Percentiles rank a stretch among this genome's conserved stretches.
Conservation (phyloP, 2,797 vertebrate species). For the Betta splendens region DNA sequence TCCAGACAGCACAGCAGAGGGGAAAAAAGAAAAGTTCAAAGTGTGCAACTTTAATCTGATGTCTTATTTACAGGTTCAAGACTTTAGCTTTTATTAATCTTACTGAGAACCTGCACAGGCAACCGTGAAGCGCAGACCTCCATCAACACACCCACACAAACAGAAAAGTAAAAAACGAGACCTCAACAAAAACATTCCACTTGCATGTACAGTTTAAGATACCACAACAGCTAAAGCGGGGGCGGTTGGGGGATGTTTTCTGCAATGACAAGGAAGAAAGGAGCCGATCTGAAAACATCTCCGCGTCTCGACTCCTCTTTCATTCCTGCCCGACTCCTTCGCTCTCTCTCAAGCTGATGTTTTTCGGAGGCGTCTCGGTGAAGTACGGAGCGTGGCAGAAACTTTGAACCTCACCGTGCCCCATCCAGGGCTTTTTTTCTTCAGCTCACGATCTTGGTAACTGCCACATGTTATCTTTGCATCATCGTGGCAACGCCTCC, state of each 20-base stretch:
- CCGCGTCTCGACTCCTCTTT: constrained; percentile 41
- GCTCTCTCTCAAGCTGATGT: constrained; percentile 66
- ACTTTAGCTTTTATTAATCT: constrained; percentile 9
- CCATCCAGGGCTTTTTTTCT: constrained; percentile 32
- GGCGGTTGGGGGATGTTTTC: constrained; percentile 34
- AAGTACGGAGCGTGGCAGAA: constrained; percentile 44
- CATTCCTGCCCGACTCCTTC: constrained; percentile 31
- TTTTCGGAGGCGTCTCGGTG: constrained; percentile 51
- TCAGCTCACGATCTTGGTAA: constrained; percentile 57
- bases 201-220: constrained; percentile 32
- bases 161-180: constrained; percentile 6
- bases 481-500: constrained; percentile 70
- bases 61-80: constrained; percentile 64
- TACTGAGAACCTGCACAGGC: constrained; percentile 14
- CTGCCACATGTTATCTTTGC: constrained; percentile 62
- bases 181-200: constrained; percentile 42
- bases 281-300: constrained; percentile 58
- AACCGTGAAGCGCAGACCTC: constrained; percentile 8
- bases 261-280: constrained; percentile 27
- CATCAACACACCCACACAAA: constrained; percentile 32
- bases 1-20: constrained; percentile 30
- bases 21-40: constrained; percentile 60
- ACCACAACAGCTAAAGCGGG: constrained; percentile 24
- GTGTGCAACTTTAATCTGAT: constrained; percentile 61
- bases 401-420: constrained; percentile 74